Percentiles rank a stretch among this genome's conserved stretches.
Conservation (phyloP, 2,888 invertebrate species). For the Volucella inflata region DNA sequence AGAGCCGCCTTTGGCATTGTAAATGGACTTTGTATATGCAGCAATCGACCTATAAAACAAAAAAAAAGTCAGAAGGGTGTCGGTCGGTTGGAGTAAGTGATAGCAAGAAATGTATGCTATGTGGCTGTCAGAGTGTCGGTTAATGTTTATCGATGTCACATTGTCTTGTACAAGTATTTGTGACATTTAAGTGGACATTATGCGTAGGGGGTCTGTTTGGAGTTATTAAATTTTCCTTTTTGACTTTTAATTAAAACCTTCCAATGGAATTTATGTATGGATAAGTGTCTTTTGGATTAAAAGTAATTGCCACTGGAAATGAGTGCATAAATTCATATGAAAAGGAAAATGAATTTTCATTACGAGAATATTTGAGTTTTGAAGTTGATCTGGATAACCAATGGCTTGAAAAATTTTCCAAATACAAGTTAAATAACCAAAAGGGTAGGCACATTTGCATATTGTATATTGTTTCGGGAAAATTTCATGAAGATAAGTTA, state of each 20-base stretch:
- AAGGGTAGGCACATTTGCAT: no score
- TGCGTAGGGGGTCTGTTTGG: slow-evolving; percentile 36
- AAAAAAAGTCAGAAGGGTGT: slow-evolving; percentile 44
- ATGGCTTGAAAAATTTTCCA: no score
- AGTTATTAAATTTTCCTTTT: slow-evolving; percentile 45
- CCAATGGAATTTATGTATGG: slow-evolving; percentile 24
- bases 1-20: slow-evolving; percentile 59
- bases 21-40: slow-evolving; percentile 1
- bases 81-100: slow-evolving; percentile 30
- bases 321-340: not conserved
- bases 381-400: no score
- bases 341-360: no score
- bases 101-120: slow-evolving; percentile 64
- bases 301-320: not conserved
- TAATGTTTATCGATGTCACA: slow-evolving; percentile 68
- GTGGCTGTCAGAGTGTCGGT: slow-evolving; percentile 55
- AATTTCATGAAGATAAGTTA: no score
- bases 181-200: slow-evolving; percentile 59
- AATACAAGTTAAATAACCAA: no score
- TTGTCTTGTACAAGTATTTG: slow-evolving; percentile 26
- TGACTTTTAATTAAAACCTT: slow-evolving; percentile 54
- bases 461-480: no score
- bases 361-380: no score
- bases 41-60: slow-evolving; percentile 64
- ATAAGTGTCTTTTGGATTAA: not conserved